phyloP scores from a whole-genome alignment of 1,140 invertebrate genomes.

The Panagrolaimus sp. region DNA sequence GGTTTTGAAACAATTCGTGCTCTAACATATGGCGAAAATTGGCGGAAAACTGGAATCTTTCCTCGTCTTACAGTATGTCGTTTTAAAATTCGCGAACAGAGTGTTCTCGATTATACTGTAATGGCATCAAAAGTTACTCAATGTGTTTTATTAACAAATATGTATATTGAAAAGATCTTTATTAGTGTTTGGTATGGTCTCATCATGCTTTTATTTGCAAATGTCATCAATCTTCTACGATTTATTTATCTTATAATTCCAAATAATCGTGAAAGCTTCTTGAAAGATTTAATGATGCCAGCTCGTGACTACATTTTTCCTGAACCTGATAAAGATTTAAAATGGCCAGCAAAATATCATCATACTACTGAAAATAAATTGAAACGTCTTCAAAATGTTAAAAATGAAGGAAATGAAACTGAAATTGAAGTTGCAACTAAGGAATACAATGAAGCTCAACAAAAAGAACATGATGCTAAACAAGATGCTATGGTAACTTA shows the following conservation, averaged over 20 bases:
- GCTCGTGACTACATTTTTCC: too few species aligned
- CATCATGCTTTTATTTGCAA: background rate
- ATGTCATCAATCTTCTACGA: background rate
- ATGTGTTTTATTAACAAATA: conserved; percentile 50
- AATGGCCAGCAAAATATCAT: too few species aligned
- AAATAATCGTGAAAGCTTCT: too few species aligned
- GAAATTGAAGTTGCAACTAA: too few species aligned
- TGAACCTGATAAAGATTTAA: too few species aligned
- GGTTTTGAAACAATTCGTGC: background rate
- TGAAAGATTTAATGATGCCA: too few species aligned
- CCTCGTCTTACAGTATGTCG: background rate
- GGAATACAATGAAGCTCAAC: too few species aligned
- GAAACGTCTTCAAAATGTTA: too few species aligned
- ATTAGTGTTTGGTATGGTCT: conserved; percentile 22
- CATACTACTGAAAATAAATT: too few species aligned
- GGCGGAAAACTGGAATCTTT: background rate
- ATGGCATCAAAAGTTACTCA: conserved; percentile 36
- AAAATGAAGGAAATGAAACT: too few species aligned
- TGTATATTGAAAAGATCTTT: conserved; percentile 45
- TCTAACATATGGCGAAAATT: background rate
- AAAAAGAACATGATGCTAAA: too few species aligned
- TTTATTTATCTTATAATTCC: background rate
- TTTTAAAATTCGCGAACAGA: background rate
- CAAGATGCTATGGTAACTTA: too few species aligned
- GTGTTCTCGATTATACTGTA: background rate